Evolutionary conservation across 1,140 invertebrate species (phyloP).

Genomic region (Ceratosolen solmsi): DNA sequence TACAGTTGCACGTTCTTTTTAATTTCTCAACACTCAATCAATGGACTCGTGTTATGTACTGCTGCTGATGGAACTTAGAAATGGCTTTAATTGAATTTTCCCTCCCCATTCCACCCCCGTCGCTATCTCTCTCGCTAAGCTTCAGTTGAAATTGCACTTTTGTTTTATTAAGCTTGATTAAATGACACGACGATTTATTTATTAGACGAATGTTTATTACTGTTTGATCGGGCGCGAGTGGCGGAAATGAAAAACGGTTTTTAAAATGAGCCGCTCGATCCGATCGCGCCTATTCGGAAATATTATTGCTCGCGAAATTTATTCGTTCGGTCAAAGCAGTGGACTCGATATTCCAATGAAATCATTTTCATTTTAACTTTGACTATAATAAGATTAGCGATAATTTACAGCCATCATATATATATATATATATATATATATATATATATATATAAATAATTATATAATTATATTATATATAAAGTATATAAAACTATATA

Average conservation of each 20-base stretch:
- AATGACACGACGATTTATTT: neutral
- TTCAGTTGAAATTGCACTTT: neutral
- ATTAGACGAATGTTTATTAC: neutral
- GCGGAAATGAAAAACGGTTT: conserved; percentile 4
- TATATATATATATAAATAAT: too few relatives aligned
- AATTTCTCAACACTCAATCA: conserved; percentile 24
- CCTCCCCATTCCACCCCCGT: conserved; percentile 8
- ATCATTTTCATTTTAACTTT: too few relatives aligned
- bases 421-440: too few relatives aligned
- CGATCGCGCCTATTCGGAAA: too few relatives aligned
- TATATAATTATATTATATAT: too few relatives aligned
- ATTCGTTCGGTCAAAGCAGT: too few relatives aligned
- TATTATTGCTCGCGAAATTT: too few relatives aligned
- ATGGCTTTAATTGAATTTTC: conserved; percentile 2
- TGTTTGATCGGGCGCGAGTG: neutral
- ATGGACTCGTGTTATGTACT: neutral
- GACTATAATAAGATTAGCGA: too few relatives aligned
- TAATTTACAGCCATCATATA: too few relatives aligned
- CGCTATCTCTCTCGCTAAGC: neutral
- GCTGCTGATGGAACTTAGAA: neutral
- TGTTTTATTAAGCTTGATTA: conserved; percentile 1
- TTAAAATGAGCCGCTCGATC: too few relatives aligned
- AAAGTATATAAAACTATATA: too few relatives aligned
- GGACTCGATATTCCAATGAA: too few relatives aligned
- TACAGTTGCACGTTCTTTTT: conserved; percentile 57